Evolutionary conservation across 2,113 vertebrate genomes (phyloP).

Genomic region (Pterophyllum scalare): DNA sequence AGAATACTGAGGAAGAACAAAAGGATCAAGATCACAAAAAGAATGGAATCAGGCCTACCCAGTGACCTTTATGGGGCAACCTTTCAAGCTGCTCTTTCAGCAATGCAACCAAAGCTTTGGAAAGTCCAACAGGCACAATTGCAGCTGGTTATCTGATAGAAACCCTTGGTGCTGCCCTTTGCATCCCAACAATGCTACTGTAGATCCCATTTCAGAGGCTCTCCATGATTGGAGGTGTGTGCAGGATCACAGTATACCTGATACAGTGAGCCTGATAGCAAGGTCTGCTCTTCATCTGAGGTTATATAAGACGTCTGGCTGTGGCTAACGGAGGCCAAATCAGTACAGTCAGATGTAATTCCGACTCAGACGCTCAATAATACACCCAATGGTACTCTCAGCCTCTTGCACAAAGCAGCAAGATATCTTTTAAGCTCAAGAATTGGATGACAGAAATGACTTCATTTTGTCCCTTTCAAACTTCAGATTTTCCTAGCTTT

Average conservation of each 20-base stretch:
- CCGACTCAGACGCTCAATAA: constrained; percentile 13
- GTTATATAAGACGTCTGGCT: constrained; percentile 60
- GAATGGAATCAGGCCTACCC: constrained; percentile 37
- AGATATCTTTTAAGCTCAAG: not conserved
- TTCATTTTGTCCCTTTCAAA: not conserved
- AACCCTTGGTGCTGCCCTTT: constrained; percentile 62
- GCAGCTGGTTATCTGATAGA: constrained; percentile 66
- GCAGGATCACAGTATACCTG: constrained; percentile 54
- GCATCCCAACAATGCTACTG: constrained; percentile 65
- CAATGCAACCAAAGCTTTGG: constrained; percentile 65
- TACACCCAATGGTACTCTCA: not conserved
- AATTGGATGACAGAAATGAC: not conserved
- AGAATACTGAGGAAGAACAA: constrained; percentile 32
- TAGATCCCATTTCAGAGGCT: constrained; percentile 70
- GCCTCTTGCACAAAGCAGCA: not conserved
- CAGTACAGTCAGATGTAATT: constrained; percentile 6
- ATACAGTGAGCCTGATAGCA: constrained; percentile 59
- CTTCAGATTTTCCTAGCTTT: not conserved
- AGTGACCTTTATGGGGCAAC: constrained; percentile 54
- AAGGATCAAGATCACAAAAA: constrained; percentile 54
- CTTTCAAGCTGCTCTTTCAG: constrained; percentile 65
- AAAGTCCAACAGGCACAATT: constrained; percentile 61
- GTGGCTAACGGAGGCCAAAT: constrained; percentile 1
- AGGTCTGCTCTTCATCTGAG: constrained; percentile 42
- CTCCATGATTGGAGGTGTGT: constrained; percentile 33